These are phyloP conservation scores for Episyrphus balteatus DNA, from an alignment of 1,140 invertebrate genomes.

Conservation along the genomic window DNA sequence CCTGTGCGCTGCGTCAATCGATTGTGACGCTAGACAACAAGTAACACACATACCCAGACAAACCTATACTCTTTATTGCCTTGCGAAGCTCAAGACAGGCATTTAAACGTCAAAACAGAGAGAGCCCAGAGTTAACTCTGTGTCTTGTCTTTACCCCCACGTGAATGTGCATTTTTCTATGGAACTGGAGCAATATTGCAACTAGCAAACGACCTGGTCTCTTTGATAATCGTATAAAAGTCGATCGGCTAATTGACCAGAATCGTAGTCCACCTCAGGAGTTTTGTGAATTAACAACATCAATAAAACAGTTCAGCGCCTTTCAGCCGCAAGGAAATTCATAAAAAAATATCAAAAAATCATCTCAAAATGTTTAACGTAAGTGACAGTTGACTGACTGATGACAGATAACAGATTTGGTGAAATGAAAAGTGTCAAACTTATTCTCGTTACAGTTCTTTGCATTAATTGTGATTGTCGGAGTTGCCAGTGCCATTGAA, in stretches of 20 bases:
- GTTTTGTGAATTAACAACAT: constrained; percentile 14
- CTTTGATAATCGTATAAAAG: constrained; percentile 22
- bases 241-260: constrained; percentile 20
- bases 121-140: no score
- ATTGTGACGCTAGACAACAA: no score
- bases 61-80: no score
- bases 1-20: no score
- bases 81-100: no score
- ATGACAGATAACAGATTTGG: not conserved
- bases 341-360: constrained; percentile 4
- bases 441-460: constrained; percentile 15
- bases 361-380: constrained; percentile 29
- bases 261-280: constrained; percentile 33
- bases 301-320: not conserved
- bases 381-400: constrained; percentile 8
- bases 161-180: no score
- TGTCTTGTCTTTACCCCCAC: no score
- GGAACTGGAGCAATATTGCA: no score
- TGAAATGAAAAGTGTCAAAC: not conserved
- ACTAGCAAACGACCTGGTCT: no score
- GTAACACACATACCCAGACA: no score
- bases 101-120: no score
- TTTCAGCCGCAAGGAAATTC: not conserved
- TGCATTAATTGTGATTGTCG: constrained; percentile 23
- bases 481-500: constrained; percentile 28